phyloP scores from a whole-genome alignment of 2,113 vertebrate species.

The Apistogramma diplotaenia region DNA sequence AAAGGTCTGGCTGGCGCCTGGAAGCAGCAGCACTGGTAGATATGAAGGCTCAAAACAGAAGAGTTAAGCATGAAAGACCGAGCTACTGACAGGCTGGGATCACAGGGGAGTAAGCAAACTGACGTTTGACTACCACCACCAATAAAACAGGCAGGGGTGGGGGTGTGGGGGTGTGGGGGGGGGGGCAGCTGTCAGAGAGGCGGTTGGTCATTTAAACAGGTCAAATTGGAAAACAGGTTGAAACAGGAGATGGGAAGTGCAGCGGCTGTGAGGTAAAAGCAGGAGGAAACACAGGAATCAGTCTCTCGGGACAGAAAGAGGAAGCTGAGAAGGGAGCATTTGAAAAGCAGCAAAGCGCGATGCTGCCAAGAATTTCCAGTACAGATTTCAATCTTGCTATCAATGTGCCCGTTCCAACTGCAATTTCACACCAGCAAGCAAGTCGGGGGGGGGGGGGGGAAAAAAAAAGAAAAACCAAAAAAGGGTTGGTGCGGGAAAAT shows the following conservation, averaged over 20 bases:
- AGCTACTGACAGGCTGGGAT: neutral
- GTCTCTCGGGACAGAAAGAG: conserved; percentile 35
- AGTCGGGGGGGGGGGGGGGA: neutral
- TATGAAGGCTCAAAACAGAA: neutral
- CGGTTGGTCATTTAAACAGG: conserved; percentile 3
- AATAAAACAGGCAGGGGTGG: neutral
- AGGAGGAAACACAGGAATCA: neutral
- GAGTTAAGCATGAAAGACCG: conserved; percentile 17
- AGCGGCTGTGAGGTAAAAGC: neutral
- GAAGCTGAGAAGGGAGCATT: conserved; percentile 18
- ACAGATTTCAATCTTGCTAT: conserved; percentile 34
- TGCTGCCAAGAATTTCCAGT: conserved; percentile 18
- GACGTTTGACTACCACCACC: conserved; percentile 13
- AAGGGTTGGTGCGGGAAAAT: no score
- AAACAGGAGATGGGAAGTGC: conserved; percentile 3
- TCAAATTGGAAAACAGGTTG: neutral
- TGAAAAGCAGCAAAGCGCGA: conserved; percentile 18
- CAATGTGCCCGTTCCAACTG: neutral
- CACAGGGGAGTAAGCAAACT: neutral
- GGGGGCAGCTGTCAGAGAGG: neutral
- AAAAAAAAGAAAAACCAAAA: no score
- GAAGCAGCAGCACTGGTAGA: neutral
- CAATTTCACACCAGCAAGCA: conserved; percentile 8
- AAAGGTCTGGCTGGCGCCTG: no score
- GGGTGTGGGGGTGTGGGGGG: neutral